Percentiles rank a stretch among this genome's conserved stretches.
These are phyloP conservation scores for Drosophila paracracens DNA, from an alignment of 2,888 invertebrate species.

Conservation along the genomic window DNA sequence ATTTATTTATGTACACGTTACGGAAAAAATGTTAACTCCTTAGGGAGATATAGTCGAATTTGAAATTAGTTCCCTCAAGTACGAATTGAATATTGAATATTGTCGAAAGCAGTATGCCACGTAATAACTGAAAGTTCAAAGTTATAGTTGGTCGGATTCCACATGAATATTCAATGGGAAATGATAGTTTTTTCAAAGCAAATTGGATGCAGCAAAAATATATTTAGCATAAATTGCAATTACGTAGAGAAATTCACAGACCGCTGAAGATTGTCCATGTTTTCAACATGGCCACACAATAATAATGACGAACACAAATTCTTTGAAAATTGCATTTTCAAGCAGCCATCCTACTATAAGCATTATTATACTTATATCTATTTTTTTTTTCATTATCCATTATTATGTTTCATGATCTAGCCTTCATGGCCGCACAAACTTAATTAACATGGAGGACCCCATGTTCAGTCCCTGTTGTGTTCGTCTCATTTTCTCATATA, in stretches of 20 bases:
- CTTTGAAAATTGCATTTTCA: constrained; percentile 54
- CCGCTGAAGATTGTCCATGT: no score
- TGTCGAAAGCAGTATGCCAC: constrained; percentile 1
- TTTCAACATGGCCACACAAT: not conserved
- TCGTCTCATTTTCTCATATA: constrained; percentile 16
- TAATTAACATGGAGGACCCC: constrained; percentile 48
- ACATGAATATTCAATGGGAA: not conserved
- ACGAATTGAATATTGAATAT: not conserved
- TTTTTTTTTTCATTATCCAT: constrained; percentile 7
- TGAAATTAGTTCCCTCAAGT: not conserved
- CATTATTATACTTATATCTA: not conserved
- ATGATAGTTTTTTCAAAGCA: not conserved
- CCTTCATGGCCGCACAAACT: constrained; percentile 36
- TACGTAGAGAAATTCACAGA: not conserved
- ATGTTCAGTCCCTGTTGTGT: constrained; percentile 1
- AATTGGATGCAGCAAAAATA: not conserved
- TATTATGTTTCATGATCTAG: constrained; percentile 30
- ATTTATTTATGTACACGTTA: not conserved
- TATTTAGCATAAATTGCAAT: not conserved
- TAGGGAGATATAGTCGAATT: not conserved
- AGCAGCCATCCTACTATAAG: constrained; percentile 5
- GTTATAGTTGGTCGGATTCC: not conserved
- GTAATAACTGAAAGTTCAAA: not conserved
- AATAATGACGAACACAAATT: constrained; percentile 39
- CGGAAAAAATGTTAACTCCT: not conserved